Evolutionary conservation across 1,140 invertebrate species (phyloP).

Genomic region (Leptonema lineaticorne): DNA sequence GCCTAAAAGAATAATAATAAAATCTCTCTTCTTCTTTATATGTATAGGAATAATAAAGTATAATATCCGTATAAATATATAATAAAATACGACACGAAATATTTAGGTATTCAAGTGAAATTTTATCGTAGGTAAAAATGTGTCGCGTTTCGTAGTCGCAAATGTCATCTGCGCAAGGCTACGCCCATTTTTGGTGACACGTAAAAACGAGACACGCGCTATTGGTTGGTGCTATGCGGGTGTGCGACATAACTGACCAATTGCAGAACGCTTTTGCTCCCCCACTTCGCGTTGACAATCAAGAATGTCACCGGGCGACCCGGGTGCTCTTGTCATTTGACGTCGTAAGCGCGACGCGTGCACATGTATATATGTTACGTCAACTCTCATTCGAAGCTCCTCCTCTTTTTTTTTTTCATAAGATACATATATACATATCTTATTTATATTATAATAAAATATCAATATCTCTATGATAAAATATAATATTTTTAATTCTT

Average conservation of each 20-base stretch:
- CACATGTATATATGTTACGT: neutral
- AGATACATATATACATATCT: no score
- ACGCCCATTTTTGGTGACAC: slow-evolving; percentile 23
- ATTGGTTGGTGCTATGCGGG: slow-evolving; percentile 15
- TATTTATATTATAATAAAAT: no score
- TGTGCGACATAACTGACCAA: slow-evolving; percentile 18
- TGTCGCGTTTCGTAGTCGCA: neutral
- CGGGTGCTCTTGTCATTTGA: slow-evolving; percentile 4
- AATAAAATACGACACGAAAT: no score
- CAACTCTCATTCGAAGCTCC: no score
- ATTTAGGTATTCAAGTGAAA: no score
- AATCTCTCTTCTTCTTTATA: neutral
- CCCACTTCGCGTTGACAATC: slow-evolving; percentile 15
- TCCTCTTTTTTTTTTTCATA: no score
- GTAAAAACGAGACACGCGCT: neutral
- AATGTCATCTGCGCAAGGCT: slow-evolving; percentile 6
- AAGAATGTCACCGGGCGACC: slow-evolving; percentile 9
- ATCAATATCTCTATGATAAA: no score
- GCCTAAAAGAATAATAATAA: slow-evolving; percentile 25
- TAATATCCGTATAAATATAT: no score
- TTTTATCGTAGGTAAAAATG: neutral
- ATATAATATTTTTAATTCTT: no score
- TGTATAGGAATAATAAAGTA: no score
- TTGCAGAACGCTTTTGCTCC: neutral
- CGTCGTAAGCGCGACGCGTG: neutral